Percentiles rank a stretch among this genome's conserved stretches.
Evolutionary conservation across 2,888 invertebrate genomes (phyloP).

Genomic region (Hypena proboscidalis): DNA sequence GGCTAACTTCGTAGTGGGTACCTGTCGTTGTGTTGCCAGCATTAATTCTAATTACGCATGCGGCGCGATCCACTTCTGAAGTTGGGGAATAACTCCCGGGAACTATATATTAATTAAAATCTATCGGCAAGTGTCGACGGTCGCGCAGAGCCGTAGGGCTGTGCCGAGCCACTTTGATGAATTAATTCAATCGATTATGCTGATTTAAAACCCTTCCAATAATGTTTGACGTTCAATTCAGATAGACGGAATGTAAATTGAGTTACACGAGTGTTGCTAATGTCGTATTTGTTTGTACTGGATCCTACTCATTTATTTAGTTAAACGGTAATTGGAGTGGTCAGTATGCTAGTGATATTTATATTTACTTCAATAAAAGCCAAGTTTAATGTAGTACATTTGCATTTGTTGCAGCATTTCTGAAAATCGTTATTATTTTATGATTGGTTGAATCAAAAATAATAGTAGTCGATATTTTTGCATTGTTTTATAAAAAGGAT

Average conservation of each 20-base stretch:
- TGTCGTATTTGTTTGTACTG: not conserved
- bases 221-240: constrained; percentile 6
- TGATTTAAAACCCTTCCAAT: constrained; percentile 22
- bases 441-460: too few species aligned
- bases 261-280: not conserved
- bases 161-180: constrained; percentile 21
- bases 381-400: too few species aligned
- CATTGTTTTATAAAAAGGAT: too few species aligned
- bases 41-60: constrained; percentile 59
- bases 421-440: too few species aligned
- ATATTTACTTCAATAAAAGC: too few species aligned
- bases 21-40: constrained; percentile 41
- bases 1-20: constrained; percentile 39
- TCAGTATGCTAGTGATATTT: too few species aligned
- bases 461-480: too few species aligned
- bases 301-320: too few species aligned
- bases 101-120: constrained; percentile 68
- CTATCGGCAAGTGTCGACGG: constrained; percentile 46
- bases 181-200: constrained; percentile 28
- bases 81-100: constrained; percentile 54
- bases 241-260: not conserved
- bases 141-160: constrained; percentile 21
- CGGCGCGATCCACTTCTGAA: constrained; percentile 51
- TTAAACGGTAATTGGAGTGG: too few species aligned
- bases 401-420: too few species aligned